Evolutionary conservation across 92 coral and sea anemone species (phyloP).

Genomic region (Porites rus): DNA sequence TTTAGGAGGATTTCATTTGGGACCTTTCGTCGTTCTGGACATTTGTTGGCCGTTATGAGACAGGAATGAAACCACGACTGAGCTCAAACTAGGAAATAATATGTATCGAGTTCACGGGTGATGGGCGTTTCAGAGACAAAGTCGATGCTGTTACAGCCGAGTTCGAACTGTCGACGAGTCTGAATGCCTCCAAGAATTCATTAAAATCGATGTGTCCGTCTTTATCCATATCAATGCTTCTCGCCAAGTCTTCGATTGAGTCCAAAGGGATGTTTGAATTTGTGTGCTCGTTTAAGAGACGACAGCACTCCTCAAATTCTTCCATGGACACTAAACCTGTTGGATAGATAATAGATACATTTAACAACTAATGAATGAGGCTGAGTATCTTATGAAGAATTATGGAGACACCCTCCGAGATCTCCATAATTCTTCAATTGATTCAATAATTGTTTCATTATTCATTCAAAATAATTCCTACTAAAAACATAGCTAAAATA

Average conservation of each 20-base stretch:
- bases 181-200: constrained; percentile 95
- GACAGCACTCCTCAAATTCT: constrained; percentile 87
- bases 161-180: constrained; percentile 79
- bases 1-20: too few species aligned
- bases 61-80: background rate
- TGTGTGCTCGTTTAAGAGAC: constrained; percentile 85
- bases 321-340: constrained; percentile 92
- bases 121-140: constrained; percentile 20
- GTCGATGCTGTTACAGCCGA: constrained; percentile 4
- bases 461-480: too few species aligned
- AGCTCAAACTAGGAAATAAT: constrained; percentile 19
- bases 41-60: background rate
- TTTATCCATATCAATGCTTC: constrained; percentile 93
- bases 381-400: too few species aligned
- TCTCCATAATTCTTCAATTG: too few species aligned
- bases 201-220: constrained; percentile 96
- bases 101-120: constrained; percentile 53
- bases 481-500: too few species aligned
- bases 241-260: constrained; percentile 89
- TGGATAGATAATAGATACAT: background rate
- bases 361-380: too few species aligned
- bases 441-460: too few species aligned
- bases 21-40: too few species aligned
- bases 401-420: too few species aligned
- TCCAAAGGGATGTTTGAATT: constrained; percentile 86